Evolutionary conservation across 2,797 vertebrate species (phyloP).

Genomic region (Thamnophis elegans): DNA sequence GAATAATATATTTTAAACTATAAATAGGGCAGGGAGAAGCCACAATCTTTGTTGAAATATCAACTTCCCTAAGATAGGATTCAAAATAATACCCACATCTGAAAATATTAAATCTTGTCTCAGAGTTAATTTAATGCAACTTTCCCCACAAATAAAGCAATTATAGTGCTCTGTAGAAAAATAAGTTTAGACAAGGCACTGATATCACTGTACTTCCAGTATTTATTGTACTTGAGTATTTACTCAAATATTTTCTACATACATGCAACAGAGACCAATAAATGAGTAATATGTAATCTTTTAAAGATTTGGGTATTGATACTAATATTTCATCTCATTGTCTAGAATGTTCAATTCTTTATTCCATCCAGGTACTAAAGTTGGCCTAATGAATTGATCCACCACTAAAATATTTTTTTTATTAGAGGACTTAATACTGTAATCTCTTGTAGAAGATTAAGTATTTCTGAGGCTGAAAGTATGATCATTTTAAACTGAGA

Average conservation of each 20-base stretch:
- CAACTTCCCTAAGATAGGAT: background rate
- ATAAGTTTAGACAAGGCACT: background rate
- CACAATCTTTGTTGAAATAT: background rate
- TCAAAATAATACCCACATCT: background rate
- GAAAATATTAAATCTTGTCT: background rate
- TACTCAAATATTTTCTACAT: background rate
- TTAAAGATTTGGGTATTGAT: background rate
- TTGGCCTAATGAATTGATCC: background rate
- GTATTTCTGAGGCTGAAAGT: background rate
- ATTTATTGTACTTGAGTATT: background rate
- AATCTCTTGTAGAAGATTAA: background rate
- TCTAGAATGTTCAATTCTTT: background rate
- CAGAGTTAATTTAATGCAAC: background rate
- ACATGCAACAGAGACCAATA: background rate
- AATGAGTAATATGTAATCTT: background rate
- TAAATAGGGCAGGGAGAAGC: background rate
- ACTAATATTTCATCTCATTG: background rate
- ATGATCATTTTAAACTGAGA: background rate
- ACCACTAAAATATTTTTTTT: background rate
- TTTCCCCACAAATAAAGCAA: background rate
- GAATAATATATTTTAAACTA: background rate
- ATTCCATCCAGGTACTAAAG: background rate
- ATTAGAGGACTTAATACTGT: background rate
- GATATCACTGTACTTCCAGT: background rate
- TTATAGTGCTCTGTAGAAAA: background rate